phyloP scores from a whole-genome alignment of 2,113 vertebrate genomes.

The Cheilinus undulatus region DNA sequence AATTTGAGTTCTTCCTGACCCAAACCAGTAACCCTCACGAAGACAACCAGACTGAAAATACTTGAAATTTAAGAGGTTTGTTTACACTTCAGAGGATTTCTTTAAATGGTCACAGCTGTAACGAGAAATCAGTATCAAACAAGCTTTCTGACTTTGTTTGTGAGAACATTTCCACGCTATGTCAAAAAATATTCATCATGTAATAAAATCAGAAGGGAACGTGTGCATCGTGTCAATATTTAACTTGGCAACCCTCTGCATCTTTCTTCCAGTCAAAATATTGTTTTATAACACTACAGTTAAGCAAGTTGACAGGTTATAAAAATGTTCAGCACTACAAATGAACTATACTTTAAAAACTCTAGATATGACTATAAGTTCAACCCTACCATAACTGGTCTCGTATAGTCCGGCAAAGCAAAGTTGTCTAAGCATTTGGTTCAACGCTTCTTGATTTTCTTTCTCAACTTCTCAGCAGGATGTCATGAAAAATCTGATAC shows the following conservation, averaged over 20 bases:
- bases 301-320: constrained; percentile 21
- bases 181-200: constrained; percentile 23
- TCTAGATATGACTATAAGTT: background rate
- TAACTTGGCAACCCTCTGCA: constrained; percentile 31
- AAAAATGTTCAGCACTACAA: background rate
- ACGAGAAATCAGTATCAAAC: background rate
- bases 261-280: constrained; percentile 27
- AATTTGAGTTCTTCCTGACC: constrained; percentile 33
- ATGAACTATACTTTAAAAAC: background rate
- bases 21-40: background rate
- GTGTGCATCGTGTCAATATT: constrained; percentile 25
- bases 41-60: background rate
- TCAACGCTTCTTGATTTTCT: too few species aligned
- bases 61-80: background rate
- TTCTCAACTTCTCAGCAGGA: background rate
- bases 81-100: constrained; percentile 1
- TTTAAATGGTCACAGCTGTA: constrained; percentile 18
- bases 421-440: too few species aligned
- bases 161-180: constrained; percentile 2
- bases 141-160: constrained; percentile 19
- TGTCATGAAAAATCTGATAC: background rate
- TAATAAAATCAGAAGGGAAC: constrained; percentile 8
- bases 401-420: too few species aligned
- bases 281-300: background rate
- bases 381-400: background rate